Conservation (phyloP, 2,113 vertebrate genomes). For the Anguilla rostrata region DNA sequence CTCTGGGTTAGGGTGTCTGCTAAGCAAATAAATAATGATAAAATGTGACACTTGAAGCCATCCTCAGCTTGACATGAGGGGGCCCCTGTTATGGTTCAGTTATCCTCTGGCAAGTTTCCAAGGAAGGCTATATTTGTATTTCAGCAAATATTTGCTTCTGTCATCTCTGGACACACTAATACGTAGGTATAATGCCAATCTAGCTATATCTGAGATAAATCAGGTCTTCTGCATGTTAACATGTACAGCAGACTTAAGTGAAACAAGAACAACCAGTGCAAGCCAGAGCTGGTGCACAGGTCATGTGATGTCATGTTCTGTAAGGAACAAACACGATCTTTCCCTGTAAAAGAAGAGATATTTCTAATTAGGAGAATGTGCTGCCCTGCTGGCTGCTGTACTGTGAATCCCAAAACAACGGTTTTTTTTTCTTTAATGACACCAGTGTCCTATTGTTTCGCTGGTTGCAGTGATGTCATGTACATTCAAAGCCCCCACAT, state of each 20-base stretch:
- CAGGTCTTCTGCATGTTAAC: neutral
- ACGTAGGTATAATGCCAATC: neutral
- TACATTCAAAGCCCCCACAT: constrained; percentile 66
- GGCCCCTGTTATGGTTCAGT: neutral
- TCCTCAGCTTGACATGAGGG: neutral
- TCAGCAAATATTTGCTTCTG: neutral
- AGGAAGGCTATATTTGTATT: neutral
- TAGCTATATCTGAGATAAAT: neutral
- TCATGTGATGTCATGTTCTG: constrained; percentile 55
- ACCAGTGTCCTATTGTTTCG: constrained; percentile 25
- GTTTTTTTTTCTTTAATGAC: neutral
- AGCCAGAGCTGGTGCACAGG: neutral
- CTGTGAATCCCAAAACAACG: constrained; percentile 8
- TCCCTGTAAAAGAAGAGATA: constrained; percentile 64
- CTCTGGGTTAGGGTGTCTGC: too few species aligned
- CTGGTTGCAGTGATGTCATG: constrained; percentile 46
- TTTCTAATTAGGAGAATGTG: constrained; percentile 60
- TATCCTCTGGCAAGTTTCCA: neutral
- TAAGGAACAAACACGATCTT: constrained; percentile 69
- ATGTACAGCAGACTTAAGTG: neutral
- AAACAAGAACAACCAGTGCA: neutral
- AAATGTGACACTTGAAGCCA: neutral
- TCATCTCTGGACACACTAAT: neutral
- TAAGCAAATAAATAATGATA: neutral
- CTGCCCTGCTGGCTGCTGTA: constrained; percentile 49